Conservation (phyloP, 2,113 vertebrate species). For the Peromyscus polionotus region DNA sequence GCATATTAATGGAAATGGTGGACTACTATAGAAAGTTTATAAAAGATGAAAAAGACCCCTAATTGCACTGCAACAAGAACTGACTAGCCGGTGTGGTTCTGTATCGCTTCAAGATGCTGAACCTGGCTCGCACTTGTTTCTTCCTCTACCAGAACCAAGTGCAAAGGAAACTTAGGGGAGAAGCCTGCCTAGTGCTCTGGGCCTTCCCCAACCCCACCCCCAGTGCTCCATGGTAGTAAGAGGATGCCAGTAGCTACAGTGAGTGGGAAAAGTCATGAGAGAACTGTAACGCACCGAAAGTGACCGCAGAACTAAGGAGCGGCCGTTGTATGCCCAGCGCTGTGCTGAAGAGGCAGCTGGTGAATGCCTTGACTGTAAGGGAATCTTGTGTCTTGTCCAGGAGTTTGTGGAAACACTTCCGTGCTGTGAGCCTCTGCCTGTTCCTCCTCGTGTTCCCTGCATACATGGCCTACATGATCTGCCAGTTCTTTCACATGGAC, state of each 20-base stretch:
- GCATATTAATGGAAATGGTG: constrained; percentile 12
- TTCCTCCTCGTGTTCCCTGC: constrained; percentile 97
- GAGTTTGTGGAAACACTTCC: constrained; percentile 99
- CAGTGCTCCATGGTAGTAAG: not conserved
- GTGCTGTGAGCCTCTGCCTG: constrained; percentile 96
- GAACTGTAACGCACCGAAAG: not conserved
- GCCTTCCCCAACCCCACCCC: not conserved
- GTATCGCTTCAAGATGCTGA: not conserved
- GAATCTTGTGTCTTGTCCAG: constrained; percentile 83
- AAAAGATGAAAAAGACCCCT: not conserved
- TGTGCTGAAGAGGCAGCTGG: not conserved
- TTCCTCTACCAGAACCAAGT: not conserved
- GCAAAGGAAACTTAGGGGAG: not conserved
- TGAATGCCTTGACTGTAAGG: not conserved
- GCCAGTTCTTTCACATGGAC: constrained; percentile 99
- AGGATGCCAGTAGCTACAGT: not conserved
- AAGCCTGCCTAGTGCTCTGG: not conserved
- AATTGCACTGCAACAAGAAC: not conserved
- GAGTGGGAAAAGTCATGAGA: not conserved
- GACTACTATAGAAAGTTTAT: not conserved
- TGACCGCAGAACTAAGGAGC: not conserved
- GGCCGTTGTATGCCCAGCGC: not conserved
- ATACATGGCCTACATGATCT: constrained; percentile 99
- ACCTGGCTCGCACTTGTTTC: not conserved
- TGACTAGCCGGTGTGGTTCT: not conserved